phyloP scores from a whole-genome alignment of 2,113 vertebrate genomes.

The Cryptomyrus ogoouensis region DNA sequence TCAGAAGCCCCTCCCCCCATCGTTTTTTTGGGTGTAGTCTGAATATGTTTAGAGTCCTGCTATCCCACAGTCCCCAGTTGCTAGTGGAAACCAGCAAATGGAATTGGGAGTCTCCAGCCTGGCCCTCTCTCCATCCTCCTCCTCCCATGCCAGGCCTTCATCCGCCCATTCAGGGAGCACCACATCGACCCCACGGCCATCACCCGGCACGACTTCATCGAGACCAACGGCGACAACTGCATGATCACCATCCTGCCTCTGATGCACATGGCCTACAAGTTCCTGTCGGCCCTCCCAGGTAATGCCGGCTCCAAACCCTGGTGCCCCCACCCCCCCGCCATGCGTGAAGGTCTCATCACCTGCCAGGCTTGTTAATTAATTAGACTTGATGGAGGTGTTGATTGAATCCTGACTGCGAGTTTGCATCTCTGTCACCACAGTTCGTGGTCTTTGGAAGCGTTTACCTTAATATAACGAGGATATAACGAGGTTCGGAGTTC shows the following conservation, averaged over 20 bases:
- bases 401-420: background rate
- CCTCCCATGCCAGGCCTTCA: conserved; percentile 56
- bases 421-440: background rate
- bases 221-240: conserved; percentile 72
- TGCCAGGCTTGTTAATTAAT: conserved; percentile 2
- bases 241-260: conserved; percentile 66
- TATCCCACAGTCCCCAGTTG: background rate
- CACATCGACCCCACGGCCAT: conserved; percentile 70
- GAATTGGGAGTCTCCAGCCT: background rate
- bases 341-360: background rate
- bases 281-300: conserved; percentile 61
- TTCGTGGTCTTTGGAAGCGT: background rate
- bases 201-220: conserved; percentile 67
- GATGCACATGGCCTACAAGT: conserved; percentile 63
- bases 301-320: background rate
- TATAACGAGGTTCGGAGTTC: background rate
- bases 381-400: conserved; percentile 8
- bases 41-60: background rate
- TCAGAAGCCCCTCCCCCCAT: background rate
- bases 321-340: background rate
- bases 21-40: background rate
- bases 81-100: background rate
- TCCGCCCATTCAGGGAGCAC: conserved; percentile 67
- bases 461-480: background rate
- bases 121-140: background rate